Conservation (phyloP, 2,113 vertebrate species). For the Entomyzon cyanotis region DNA sequence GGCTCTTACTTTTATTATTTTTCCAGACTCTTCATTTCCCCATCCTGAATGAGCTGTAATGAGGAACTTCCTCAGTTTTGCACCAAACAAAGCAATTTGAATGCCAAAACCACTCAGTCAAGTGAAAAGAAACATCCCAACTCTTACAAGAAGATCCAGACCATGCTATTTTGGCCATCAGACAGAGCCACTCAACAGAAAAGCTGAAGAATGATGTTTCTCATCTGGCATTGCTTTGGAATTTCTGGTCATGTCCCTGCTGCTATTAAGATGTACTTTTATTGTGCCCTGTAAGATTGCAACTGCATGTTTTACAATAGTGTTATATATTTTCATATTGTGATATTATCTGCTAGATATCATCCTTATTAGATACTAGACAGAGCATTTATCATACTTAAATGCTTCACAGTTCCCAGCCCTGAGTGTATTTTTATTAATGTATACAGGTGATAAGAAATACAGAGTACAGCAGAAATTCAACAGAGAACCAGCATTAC, state of each 20-base stretch:
- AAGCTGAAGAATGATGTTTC: background rate
- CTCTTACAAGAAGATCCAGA: background rate
- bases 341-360: background rate
- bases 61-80: background rate
- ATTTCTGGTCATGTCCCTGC: background rate
- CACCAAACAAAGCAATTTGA: background rate
- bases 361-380: background rate
- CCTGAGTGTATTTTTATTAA: slow-evolving; percentile 18
- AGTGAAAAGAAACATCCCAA: background rate
- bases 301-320: background rate
- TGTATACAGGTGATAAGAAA: slow-evolving; percentile 25
- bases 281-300: background rate
- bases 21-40: background rate
- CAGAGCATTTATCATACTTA: slow-evolving; percentile 22
- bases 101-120: background rate
- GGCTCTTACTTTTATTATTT: background rate
- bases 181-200: background rate
- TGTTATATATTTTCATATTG: background rate
- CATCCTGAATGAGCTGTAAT: background rate
- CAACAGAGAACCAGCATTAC: background rate
- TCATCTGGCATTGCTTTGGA: background rate
- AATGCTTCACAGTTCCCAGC: background rate
- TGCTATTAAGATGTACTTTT: background rate
- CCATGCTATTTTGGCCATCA: background rate
- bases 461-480: background rate